A percentile compares a stretch with the other conserved stretches of the same genome.
phyloP scores from a whole-genome alignment of 2,113 vertebrate genomes.

The Antechinus flavipes region DNA sequence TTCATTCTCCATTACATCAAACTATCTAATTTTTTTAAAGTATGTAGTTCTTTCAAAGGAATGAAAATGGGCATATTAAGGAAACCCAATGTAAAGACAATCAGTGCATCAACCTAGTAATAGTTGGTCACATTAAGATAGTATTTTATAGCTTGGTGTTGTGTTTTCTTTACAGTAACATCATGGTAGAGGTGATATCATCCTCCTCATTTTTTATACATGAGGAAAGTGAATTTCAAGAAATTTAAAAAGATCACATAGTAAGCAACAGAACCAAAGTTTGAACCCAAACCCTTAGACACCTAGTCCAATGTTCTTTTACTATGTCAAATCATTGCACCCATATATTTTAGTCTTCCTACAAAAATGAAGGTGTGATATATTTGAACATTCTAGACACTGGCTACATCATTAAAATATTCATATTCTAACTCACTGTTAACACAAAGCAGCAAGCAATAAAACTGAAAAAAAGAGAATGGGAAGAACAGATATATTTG shows the following conservation, averaged over 20 bases:
- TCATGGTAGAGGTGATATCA: not conserved
- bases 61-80: not conserved
- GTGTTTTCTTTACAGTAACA: not conserved
- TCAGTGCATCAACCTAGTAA: not conserved
- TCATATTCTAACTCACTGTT: not conserved
- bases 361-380: not conserved
- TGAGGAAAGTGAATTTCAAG: not conserved
- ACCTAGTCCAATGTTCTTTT: not conserved
- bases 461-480: not conserved
- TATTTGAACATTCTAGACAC: not conserved
- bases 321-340: not conserved
- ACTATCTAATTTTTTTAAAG: conserved; percentile 28
- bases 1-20: not conserved
- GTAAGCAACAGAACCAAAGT: not conserved
- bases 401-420: not conserved
- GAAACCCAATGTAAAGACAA: not conserved
- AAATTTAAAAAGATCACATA: not conserved
- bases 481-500: not conserved
- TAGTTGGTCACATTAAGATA: not conserved
- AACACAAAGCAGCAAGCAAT: not conserved
- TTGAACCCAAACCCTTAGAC: not conserved
- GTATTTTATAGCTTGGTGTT: not conserved
- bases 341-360: not conserved
- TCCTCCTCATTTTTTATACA: not conserved
- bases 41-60: conserved; percentile 13